These are phyloP conservation scores for Pandemis cinnamomeana DNA, from an alignment of 2,888 invertebrate genomes.

Conservation along the genomic window DNA sequence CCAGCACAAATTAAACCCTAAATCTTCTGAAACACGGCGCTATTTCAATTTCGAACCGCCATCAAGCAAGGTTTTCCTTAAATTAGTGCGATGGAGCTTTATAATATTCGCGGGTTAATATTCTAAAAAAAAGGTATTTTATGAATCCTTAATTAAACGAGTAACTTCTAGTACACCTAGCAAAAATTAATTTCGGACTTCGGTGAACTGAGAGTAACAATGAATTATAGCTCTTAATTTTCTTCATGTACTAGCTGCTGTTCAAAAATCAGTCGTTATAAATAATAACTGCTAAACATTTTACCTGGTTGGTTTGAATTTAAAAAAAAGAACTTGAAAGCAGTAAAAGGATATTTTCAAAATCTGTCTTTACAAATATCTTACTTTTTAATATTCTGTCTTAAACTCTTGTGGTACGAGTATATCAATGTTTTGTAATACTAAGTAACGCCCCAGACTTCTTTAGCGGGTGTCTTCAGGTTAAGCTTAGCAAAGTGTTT, in stretches of 20 bases:
- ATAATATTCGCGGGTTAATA: conserved; percentile 22
- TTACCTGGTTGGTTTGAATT: no score
- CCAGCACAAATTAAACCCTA: conserved; percentile 14
- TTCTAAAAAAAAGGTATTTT: conserved; percentile 16
- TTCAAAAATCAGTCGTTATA: not conserved
- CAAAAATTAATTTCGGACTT: not conserved
- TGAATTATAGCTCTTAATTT: not conserved
- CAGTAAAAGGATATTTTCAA: no score
- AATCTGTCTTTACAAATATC: no score
- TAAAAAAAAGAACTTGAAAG: not conserved
- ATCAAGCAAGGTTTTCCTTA: conserved; percentile 10
- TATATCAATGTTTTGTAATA: no score
- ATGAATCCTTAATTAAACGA: conserved; percentile 15
- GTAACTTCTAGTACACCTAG: conserved; percentile 3
- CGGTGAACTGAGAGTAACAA: not conserved
- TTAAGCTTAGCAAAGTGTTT: no score
- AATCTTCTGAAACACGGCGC: not conserved
- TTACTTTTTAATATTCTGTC: no score
- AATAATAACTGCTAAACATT: not conserved
- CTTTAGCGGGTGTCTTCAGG: no score
- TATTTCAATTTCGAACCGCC: not conserved
- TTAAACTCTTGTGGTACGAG: no score
- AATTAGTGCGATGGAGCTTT: conserved; percentile 20
- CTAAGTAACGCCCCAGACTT: no score
- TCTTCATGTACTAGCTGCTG: not conserved